phyloP scores from a whole-genome alignment of 2,113 vertebrate genomes.

The Excalfactoria chinensis region DNA sequence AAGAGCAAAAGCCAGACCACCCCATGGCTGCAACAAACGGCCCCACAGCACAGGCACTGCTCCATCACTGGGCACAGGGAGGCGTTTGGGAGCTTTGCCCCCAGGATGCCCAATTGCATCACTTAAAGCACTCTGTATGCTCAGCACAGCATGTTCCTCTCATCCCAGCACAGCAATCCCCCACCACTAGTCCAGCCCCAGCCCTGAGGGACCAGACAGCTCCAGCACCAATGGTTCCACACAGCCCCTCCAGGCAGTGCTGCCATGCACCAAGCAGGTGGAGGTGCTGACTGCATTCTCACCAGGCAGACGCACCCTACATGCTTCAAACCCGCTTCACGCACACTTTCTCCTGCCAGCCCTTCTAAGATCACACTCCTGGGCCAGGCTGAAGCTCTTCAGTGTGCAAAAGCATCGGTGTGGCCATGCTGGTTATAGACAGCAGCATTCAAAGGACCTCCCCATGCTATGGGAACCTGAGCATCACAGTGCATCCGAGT shows the following conservation, averaged over 20 bases:
- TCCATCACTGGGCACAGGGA: background rate
- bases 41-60: fast-evolving
- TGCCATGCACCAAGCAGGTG: background rate
- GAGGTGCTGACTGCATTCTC: background rate
- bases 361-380: fast-evolving
- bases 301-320: fast-evolving
- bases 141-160: background rate
- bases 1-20: fast-evolving
- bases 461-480: background rate
- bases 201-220: fast-evolving
- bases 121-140: background rate
- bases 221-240: background rate
- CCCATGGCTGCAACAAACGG: fast-evolving
- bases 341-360: background rate
- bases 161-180: background rate
- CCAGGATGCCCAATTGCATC: fast-evolving
- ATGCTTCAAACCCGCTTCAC: background rate
- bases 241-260: background rate
- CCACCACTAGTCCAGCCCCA: background rate
- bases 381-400: background rate
- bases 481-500: fast-evolving
- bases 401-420: background rate
- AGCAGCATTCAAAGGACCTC: background rate
- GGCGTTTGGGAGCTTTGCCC: fast-evolving
- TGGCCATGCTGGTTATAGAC: background rate